Base-by-base conservation (phyloP, 1,140 invertebrate genomes). In the Heliconius eleuchia region DNA sequence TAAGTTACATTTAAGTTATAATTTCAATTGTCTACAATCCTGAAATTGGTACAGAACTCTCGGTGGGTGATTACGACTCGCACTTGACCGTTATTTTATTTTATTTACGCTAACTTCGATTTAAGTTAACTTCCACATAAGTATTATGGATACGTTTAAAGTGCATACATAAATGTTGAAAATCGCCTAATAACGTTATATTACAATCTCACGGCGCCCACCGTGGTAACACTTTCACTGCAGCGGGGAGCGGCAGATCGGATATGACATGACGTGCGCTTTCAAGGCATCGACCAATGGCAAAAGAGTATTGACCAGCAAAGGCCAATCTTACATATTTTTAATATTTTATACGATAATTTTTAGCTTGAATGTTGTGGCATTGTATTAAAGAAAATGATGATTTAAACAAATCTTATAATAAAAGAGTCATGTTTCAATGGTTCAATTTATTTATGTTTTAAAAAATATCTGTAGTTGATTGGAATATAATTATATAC, bases 141-240 rank as follows among this genome's bases (percentile, higher is more conserved):
- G 13, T n/a, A 11, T n/a, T 60, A 60, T 9, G n/a, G 2, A n/a
- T 60, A 60, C 8, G 55, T 60, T 23, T 23, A 60, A 60, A 60
- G 42, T 46, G 42, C 42, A 13, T 23, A 60, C n/a, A 60, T 60
- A 60, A 60, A 60, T 60, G 55, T 27, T 27, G 23, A 30, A 13
- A 1, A 27, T 30, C 60, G 11, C 60, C 8, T 13, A 27, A 13
- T 66, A 66, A 16, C 60, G 60, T 13, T 30, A 30, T 66, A 66
- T 66, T 66, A 23, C 23, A 23, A 23, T 23, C n/a, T 23, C 23
- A 23, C 23, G 23, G 60, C 13, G 27, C 11, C 5, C 23, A 27
- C 27, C 13, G 60, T 23, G 60, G n/a, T 57, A 66, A 66, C 60
- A 66, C 60, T 66, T 66, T 66, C 60, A 66, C 60, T 66, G 60